Evolutionary conservation across 2,888 invertebrate species (phyloP), one percentile per base, ranked within the genome.

Genomic region (Nesidiocoris tenuis): DNA sequence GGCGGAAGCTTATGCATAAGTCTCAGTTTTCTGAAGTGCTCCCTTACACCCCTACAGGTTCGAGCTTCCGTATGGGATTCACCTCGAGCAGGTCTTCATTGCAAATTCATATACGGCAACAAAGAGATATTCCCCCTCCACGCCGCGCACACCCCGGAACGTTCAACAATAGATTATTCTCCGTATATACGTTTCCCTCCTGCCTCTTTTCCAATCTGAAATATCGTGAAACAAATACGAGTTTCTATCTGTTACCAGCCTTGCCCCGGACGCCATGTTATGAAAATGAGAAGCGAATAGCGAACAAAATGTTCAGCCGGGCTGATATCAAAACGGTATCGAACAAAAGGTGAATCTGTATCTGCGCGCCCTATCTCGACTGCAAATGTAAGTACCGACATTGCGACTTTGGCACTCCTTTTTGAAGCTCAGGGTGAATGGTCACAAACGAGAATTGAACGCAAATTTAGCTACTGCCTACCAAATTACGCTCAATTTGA

Each of bases 1-100:
- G 19, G 70, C 70, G 59, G 70, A n/a, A 57, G 70, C 70, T 70
- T 59, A 70, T 70, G 70, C 70, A 70, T 70, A 70, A 70, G 70
- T 59, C 70, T 23, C 55, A 19, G 57, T 70, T 70, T 70, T 70
- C 56, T 70, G 70, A 70, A 70, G 59, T 70, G 59, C 70, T 70
- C 21, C 17, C 59, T 22, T n/a, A n/a, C n/a, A n/a, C n/a, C n/a
- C n/a, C n/a, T n/a, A n/a, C n/a, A n/a, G n/a, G n/a, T n/a, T n/a
- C n/a, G n/a, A n/a, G n/a, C n/a, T n/a, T n/a, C 18, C 57, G 70
- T 70, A 70, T 70, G 70, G 70, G 70, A 70, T 67, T 63, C 63
- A 17, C 16, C 22, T 55, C 18, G 16, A 12, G 67, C n/a, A 19
- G 67, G 59, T 70, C 70, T 59, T 70, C 70, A 70, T 70, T 70